phyloP scores from a whole-genome alignment of 2,888 invertebrate genomes.

The Caenorhabditis sp. region DNA sequence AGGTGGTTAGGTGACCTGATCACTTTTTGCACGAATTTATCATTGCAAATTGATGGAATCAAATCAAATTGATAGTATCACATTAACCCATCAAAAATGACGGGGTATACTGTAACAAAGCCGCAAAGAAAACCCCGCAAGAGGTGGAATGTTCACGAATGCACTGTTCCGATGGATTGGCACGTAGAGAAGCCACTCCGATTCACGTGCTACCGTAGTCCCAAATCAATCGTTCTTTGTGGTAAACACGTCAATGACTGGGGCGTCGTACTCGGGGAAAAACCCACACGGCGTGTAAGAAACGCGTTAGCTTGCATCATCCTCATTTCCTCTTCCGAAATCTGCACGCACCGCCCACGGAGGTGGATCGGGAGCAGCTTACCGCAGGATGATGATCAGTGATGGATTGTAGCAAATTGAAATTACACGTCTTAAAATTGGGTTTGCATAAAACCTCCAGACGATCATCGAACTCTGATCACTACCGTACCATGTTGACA shows the following conservation, averaged over 20 bases:
- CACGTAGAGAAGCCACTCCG: constrained; percentile 49
- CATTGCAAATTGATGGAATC: not conserved
- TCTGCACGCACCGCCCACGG: constrained; percentile 17
- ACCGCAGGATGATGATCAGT: no score
- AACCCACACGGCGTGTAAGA: constrained; percentile 54
- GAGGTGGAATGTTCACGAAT: constrained; percentile 43
- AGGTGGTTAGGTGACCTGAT: no score
- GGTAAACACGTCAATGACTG: constrained; percentile 48
- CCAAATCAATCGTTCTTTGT: constrained; percentile 53
- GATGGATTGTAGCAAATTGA: no score
- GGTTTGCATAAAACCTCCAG: not conserved
- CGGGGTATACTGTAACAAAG: not conserved
- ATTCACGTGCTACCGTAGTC: constrained; percentile 64
- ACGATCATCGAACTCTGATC: not conserved
- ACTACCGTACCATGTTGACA: not conserved
- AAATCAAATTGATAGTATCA: no score
- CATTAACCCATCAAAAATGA: no score
- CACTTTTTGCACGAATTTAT: no score
- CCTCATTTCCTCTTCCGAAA: constrained; percentile 26
- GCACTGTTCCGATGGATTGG: constrained; percentile 54
- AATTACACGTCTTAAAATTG: no score
- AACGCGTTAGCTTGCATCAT: constrained; percentile 62
- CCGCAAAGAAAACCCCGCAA: not conserved
- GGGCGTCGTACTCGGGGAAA: constrained; percentile 38
- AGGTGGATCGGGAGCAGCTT: not conserved